Percentiles rank a stretch among this genome's conserved stretches.
These are phyloP conservation scores for Balaeniceps rex DNA, from an alignment of 2,113 vertebrate genomes.

Conservation along the genomic window DNA sequence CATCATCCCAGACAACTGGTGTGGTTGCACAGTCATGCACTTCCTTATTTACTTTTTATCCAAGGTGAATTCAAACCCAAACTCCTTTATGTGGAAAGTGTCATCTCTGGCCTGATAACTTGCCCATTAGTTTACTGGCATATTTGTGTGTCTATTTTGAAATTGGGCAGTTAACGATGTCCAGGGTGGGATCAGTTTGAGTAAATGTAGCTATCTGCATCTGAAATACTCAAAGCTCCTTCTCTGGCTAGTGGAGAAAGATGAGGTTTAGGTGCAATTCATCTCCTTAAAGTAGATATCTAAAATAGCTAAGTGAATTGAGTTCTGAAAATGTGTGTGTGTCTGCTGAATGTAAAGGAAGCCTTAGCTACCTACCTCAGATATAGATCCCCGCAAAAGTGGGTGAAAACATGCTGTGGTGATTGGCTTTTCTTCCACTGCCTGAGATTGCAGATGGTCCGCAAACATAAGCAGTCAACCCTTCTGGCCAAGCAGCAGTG, in stretches of 20 bases:
- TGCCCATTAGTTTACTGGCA: fast-evolving
- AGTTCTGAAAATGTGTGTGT: not conserved
- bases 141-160: not conserved
- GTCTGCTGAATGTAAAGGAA: not conserved
- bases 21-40: not conserved
- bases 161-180: not conserved
- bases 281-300: not conserved
- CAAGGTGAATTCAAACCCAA: not conserved
- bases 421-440: not conserved
- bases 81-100: not conserved
- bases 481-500: not conserved
- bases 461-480: not conserved
- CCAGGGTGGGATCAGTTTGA: not conserved
- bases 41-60: not conserved
- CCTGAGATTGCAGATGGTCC: not conserved
- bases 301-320: not conserved
- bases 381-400: too few relatives aligned
- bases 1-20: not conserved
- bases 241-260: not conserved
- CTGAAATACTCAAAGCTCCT: not conserved
- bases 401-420: fast-evolving
- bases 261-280: fast-evolving
- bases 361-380: not conserved
- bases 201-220: not conserved
- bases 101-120: not conserved